Conservation (phyloP, 2,113 vertebrate species). For the Lophotis ruficrista region DNA sequence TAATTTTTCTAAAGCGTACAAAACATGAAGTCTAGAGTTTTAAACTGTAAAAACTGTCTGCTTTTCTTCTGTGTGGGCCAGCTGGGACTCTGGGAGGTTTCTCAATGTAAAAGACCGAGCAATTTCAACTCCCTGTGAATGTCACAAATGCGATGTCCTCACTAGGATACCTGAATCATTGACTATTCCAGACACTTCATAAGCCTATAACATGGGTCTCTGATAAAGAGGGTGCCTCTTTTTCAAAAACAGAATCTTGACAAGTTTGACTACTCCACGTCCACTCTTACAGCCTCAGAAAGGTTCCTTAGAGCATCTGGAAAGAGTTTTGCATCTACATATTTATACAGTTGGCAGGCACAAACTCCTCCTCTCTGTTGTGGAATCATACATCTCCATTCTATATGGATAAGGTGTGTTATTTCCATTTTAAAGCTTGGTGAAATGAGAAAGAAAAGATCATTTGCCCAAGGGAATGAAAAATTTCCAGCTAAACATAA, state of each 20-base stretch:
- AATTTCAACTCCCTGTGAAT: neutral
- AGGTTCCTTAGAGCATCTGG: neutral
- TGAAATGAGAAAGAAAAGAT: neutral
- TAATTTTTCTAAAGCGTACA: neutral
- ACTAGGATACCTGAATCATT: neutral
- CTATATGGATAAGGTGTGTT: neutral
- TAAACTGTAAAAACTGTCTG: neutral
- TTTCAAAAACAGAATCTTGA: neutral
- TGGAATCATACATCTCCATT: neutral
- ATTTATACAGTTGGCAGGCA: neutral
- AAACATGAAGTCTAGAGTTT: neutral
- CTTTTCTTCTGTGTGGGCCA: neutral
- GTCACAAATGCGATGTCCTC: neutral
- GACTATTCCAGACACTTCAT: neutral
- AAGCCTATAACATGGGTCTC: neutral
- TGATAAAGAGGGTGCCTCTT: neutral
- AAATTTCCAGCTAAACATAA: conserved; percentile 3
- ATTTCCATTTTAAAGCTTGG: neutral
- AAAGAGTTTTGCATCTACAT: neutral
- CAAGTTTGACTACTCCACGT: neutral
- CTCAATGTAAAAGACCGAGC: neutral
- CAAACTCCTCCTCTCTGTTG: neutral
- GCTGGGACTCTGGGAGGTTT: neutral
- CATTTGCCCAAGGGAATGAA: neutral
- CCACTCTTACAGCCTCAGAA: neutral